Conservation (phyloP, 2,888 invertebrate species). For the Tortricodes alternella region DNA sequence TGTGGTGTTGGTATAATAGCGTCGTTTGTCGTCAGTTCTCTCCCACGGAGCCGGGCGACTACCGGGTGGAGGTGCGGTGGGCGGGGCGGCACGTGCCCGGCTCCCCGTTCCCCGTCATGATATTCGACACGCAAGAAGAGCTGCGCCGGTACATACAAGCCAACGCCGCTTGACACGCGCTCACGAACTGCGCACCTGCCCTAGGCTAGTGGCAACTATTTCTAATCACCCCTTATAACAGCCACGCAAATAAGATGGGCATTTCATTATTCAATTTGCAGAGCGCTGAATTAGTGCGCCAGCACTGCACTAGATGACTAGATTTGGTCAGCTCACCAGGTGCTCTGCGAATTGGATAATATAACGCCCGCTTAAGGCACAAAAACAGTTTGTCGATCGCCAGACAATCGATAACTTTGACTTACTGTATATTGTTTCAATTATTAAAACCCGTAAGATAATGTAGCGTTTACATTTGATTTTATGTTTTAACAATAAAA, state of each 20-base stretch:
- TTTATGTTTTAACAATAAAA: too few relatives aligned
- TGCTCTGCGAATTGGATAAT: too few relatives aligned
- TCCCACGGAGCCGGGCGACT: constrained; percentile 99
- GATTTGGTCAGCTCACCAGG: too few relatives aligned
- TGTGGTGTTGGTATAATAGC: neutral
- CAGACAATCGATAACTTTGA: too few relatives aligned
- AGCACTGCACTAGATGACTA: too few relatives aligned
- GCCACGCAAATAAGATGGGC: too few relatives aligned
- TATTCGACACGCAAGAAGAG: constrained; percentile 99
- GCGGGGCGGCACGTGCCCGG: constrained; percentile 99
- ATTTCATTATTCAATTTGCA: too few relatives aligned
- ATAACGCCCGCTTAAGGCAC: too few relatives aligned
- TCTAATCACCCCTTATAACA: too few relatives aligned
- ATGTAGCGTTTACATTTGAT: neutral
- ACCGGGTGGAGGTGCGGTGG: constrained; percentile 96
- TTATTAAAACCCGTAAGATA: neutral
- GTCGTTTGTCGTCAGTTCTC: constrained; percentile 86
- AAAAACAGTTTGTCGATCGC: too few relatives aligned
- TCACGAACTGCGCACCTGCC: neutral
- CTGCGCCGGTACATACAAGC: constrained; percentile 86
- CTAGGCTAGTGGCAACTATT: neutral
- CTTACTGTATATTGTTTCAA: neutral
- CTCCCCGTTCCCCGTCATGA: constrained; percentile 99
- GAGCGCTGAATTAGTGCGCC: too few relatives aligned
- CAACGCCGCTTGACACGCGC: constrained; percentile 50